These are phyloP conservation scores for Chrysomallon squamiferum DNA, from an alignment of 1,140 invertebrate genomes.

Conservation along the genomic window DNA sequence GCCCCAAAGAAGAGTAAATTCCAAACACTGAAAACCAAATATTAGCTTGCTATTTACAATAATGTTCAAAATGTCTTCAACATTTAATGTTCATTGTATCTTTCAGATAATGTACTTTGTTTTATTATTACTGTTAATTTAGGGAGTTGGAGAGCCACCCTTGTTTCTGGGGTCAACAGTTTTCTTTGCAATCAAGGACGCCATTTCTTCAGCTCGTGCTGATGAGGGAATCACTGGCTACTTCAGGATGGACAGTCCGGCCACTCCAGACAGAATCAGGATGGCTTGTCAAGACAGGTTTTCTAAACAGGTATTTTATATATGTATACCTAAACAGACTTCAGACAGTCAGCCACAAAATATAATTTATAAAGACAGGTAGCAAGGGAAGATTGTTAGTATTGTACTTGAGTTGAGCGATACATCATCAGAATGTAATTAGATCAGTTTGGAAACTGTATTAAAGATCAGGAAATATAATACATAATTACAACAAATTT, in stretches of 20 bases:
- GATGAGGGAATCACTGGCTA: constrained; percentile 70
- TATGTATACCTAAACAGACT: too few relatives aligned
- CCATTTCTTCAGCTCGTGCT: constrained; percentile 78
- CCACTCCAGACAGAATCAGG: constrained; percentile 86
- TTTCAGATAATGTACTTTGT: too few relatives aligned
- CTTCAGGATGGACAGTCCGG: constrained; percentile 84
- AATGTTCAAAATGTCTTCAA: too few relatives aligned
- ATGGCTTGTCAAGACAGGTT: constrained; percentile 89
- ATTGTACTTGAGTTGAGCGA: neutral
- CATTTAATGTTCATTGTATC: too few relatives aligned
- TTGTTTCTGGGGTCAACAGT: constrained; percentile 85
- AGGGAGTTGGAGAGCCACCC: constrained; percentile 95
- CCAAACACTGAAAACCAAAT: too few relatives aligned
- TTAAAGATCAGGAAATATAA: neutral
- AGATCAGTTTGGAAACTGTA: neutral
- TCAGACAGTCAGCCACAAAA: too few relatives aligned
- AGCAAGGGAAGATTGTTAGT: neutral
- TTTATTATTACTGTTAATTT: constrained; percentile 39
- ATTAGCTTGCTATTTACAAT: too few relatives aligned
- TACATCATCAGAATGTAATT: neutral
- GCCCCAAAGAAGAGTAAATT: too few relatives aligned
- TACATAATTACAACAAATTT: neutral
- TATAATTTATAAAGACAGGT: too few relatives aligned
- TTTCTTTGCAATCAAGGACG: constrained; percentile 91
- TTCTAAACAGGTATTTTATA: constrained; percentile 72